Evolutionary conservation across 2,888 invertebrate species (phyloP).

Genomic region (Trachelus stipa): DNA sequence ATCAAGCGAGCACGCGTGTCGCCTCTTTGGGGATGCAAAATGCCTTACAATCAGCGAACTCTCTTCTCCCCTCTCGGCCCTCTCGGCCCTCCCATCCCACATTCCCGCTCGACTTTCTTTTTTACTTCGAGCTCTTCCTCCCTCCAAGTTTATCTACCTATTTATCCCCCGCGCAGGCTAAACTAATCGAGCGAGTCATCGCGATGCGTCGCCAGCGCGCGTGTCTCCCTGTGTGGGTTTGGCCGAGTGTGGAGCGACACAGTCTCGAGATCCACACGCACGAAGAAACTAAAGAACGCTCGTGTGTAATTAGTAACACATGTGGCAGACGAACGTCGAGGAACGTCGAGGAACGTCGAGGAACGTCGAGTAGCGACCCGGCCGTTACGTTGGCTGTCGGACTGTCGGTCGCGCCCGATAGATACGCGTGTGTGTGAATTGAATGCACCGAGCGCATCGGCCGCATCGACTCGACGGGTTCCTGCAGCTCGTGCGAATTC

Average conservation of each 20-base stretch:
- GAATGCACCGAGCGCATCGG: no score
- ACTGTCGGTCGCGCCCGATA: no score
- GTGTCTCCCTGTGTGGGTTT: not conserved
- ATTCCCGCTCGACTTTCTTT: no score
- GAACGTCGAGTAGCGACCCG: constrained; percentile 31
- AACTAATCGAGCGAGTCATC: constrained; percentile 29
- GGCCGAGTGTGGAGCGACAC: not conserved
- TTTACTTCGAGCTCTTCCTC: no score
- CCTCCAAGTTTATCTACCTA: no score
- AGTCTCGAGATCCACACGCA: not conserved
- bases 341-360: no score
- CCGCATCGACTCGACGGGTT: no score
- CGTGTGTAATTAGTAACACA: constrained; percentile 48
- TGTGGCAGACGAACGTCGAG: constrained; percentile 33
- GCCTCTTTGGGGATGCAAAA: constrained; percentile 14
- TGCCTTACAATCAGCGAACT: no score
- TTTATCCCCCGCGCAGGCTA: not conserved
- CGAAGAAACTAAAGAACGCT: constrained; percentile 21
- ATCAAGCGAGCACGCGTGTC: constrained; percentile 34
- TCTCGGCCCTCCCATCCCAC: not conserved
- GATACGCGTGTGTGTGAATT: no score
- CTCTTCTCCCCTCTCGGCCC: not conserved
- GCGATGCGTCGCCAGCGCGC: constrained; percentile 23
- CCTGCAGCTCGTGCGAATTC: no score
- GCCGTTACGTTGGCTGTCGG: no score